Evolutionary conservation across 2,888 invertebrate genomes (phyloP).

Genomic region (Pterostichus niger): DNA sequence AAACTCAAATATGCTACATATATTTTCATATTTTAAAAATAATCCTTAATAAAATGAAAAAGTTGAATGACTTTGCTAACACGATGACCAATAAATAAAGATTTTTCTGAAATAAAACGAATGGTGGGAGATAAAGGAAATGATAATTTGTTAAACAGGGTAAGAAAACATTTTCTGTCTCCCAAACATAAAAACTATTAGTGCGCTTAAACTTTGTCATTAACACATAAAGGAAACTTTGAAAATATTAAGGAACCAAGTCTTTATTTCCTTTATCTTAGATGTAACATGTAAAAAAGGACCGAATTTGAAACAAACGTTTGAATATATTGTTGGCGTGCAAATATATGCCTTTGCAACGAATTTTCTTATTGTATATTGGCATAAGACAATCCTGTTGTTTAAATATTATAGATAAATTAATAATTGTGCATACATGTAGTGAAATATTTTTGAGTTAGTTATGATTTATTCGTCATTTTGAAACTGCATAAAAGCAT

Average conservation of each 20-base stretch:
- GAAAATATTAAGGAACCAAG: constrained; percentile 13
- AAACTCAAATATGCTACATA: constrained; percentile 28
- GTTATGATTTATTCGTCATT: constrained; percentile 70
- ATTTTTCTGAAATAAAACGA: constrained; percentile 10
- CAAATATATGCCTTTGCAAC: constrained; percentile 66
- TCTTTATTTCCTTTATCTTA: constrained; percentile 16
- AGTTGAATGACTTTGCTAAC: not conserved
- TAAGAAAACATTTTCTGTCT: constrained; percentile 36
- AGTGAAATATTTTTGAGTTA: constrained; percentile 69
- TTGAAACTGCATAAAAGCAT: constrained; percentile 75
- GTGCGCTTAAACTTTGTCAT: constrained; percentile 6
- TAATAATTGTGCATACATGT: constrained; percentile 61
- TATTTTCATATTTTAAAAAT: constrained; percentile 53
- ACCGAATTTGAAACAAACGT: constrained; percentile 24
- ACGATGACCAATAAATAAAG: constrained; percentile 35
- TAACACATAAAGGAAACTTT: not conserved
- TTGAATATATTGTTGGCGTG: constrained; percentile 53
- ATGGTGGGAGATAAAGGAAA: constrained; percentile 3
- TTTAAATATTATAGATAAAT: constrained; percentile 44
- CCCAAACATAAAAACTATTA: constrained; percentile 9
- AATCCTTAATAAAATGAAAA: constrained; percentile 31
- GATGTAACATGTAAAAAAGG: constrained; percentile 32
- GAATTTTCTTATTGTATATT: constrained; percentile 66
- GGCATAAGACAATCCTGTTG: constrained; percentile 66
- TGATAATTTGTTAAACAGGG: constrained; percentile 47